phyloP scores from a whole-genome alignment of 2,797 vertebrate genomes.

The Channa striata region DNA sequence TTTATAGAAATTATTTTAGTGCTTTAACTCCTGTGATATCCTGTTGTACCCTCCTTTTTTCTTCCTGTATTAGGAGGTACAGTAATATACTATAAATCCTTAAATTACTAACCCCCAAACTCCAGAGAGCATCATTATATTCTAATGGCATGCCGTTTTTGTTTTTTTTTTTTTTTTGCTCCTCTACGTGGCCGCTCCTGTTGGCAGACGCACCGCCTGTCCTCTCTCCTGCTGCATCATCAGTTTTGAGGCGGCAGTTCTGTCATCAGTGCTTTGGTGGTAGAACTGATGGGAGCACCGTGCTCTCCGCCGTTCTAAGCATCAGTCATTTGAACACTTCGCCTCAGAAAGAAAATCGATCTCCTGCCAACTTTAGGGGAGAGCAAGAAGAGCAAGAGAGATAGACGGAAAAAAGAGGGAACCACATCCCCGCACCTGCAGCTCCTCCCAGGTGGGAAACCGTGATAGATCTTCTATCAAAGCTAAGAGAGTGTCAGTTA shows the following conservation, averaged over 20 bases:
- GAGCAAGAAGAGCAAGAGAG: constrained; percentile 49
- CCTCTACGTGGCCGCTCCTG: constrained; percentile 33
- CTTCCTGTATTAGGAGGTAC: background rate
- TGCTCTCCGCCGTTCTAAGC: constrained; percentile 63
- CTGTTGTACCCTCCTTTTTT: background rate
- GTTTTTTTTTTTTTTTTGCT: constrained; percentile 12
- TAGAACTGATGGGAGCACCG: constrained; percentile 71
- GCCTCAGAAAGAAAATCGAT: constrained; percentile 79
- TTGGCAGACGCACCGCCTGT: constrained; percentile 6
- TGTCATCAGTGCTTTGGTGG: constrained; percentile 76
- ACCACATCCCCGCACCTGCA: constrained; percentile 61
- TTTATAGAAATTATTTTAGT: too few species aligned
- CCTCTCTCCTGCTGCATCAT: constrained; percentile 74
- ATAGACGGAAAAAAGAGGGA: constrained; percentile 40
- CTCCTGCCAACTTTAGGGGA: constrained; percentile 72
- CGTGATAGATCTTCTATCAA: constrained; percentile 74
- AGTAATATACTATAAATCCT: background rate
- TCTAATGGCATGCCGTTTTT: constrained; percentile 25
- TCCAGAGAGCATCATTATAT: background rate
- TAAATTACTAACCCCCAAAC: background rate
- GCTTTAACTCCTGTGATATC: background rate
- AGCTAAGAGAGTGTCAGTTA: constrained; percentile 64
- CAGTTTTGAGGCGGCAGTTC: constrained; percentile 72
- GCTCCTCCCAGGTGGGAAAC: constrained; percentile 73
- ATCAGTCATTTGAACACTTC: constrained; percentile 79